Percentiles rank a stretch among this genome's conserved stretches.
Evolutionary conservation across 2,113 vertebrate genomes (phyloP).

Genomic region (Xenus cinereus): DNA sequence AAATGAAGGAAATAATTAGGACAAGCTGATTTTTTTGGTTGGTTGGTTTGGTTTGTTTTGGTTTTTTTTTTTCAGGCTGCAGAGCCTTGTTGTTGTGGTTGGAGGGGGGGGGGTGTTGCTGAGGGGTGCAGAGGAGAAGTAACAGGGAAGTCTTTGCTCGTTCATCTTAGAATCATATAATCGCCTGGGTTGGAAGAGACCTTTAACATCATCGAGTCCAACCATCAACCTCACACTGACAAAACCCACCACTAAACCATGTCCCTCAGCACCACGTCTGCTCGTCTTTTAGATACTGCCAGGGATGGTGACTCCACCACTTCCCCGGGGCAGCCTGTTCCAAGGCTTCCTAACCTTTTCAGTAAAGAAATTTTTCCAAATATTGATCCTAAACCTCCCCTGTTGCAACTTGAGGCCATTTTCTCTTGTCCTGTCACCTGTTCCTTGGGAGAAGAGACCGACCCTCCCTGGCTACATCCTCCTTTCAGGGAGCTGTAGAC

Average conservation of each 20-base stretch:
- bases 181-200: not conserved
- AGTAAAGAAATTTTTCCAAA: not conserved
- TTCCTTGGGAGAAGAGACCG: not conserved
- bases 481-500: not conserved
- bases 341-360: not conserved
- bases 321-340: not conserved
- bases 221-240: not conserved
- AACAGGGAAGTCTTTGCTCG: rapidly evolving
- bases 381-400: not conserved
- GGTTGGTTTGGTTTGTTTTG: not conserved
- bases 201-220: not conserved
- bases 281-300: not conserved
- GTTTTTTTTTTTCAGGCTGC: not conserved
- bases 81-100: not conserved
- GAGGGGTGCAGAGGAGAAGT: not conserved
- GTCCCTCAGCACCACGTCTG: not conserved
- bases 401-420: not conserved
- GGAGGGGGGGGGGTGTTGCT: not conserved
- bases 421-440: not conserved
- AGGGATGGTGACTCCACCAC: not conserved
- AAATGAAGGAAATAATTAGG: too few relatives aligned
- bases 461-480: not conserved
- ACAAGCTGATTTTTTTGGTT: not conserved
- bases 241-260: not conserved
- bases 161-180: not conserved